Evolutionary conservation across 2,113 vertebrate genomes (phyloP).

Genomic region (Pedetes capensis): DNA sequence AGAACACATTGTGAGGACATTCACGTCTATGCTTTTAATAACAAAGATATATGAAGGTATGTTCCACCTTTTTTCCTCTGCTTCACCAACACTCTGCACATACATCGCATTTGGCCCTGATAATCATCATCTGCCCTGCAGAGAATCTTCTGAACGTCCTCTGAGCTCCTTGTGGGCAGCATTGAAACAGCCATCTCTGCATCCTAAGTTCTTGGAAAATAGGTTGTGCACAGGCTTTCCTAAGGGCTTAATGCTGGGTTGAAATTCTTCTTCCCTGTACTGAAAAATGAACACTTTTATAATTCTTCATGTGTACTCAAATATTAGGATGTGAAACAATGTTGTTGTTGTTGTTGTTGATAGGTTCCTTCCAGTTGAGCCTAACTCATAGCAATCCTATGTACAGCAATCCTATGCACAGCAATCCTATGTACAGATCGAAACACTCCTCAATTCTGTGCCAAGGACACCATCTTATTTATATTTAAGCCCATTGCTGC

Average conservation of each 20-base stretch:
- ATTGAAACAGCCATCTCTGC: background rate
- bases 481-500: too few species aligned
- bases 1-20: background rate
- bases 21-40: background rate
- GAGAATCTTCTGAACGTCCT: background rate
- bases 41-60: background rate
- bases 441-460: too few species aligned
- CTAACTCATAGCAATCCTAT: too few species aligned
- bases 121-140: background rate
- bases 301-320: background rate
- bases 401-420: too few species aligned
- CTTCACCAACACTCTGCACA: background rate
- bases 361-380: too few species aligned
- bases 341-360: too few species aligned
- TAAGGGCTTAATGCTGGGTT: background rate
- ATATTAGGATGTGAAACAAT: background rate
- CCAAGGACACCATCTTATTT: too few species aligned
- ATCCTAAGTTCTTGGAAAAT: background rate
- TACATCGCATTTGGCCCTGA: accelerated
- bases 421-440: too few species aligned
- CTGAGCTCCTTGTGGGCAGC: accelerated
- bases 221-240: background rate
- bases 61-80: background rate
- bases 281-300: background rate
- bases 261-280: background rate